Evolutionary conservation across 2,113 vertebrate genomes (phyloP).

Genomic region (Hemicordylus capensis): DNA sequence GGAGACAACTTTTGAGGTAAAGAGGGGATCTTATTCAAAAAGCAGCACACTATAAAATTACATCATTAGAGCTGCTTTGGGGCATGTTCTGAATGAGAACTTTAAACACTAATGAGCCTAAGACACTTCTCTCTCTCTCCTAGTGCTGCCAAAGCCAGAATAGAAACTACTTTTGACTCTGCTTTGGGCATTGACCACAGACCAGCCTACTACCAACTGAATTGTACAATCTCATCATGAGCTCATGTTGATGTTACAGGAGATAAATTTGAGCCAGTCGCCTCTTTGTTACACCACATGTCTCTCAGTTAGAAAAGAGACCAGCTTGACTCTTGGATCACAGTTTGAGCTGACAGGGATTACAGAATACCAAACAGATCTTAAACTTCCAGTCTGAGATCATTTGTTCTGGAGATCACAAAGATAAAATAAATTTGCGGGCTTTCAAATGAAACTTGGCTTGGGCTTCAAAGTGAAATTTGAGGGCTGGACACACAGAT

Average conservation of each 20-base stretch:
- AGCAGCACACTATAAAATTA: not conserved
- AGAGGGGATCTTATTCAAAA: rapidly evolving
- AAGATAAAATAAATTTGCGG: not conserved
- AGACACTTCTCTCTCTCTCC: not conserved
- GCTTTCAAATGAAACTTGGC: too few species aligned
- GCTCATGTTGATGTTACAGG: slow-evolving; percentile 9
- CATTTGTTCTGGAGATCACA: not conserved
- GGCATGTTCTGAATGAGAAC: not conserved
- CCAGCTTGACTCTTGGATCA: not conserved
- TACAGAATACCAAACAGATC: not conserved
- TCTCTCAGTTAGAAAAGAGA: not conserved
- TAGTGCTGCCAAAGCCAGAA: not conserved
- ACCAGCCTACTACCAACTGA: not conserved
- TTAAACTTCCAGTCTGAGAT: not conserved
- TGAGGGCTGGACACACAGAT: too few species aligned
- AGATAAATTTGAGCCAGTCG: not conserved
- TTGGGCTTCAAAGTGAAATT: too few species aligned
- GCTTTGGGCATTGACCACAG: not conserved
- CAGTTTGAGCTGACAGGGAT: not conserved
- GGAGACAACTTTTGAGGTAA: not conserved
- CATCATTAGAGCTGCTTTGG: not conserved
- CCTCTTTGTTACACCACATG: not conserved
- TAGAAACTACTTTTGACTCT: not conserved
- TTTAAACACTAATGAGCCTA: not conserved
- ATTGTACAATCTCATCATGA: not conserved